Evolutionary conservation across 2,888 invertebrate genomes (phyloP).

Genomic region (Lycaena phlaeas): DNA sequence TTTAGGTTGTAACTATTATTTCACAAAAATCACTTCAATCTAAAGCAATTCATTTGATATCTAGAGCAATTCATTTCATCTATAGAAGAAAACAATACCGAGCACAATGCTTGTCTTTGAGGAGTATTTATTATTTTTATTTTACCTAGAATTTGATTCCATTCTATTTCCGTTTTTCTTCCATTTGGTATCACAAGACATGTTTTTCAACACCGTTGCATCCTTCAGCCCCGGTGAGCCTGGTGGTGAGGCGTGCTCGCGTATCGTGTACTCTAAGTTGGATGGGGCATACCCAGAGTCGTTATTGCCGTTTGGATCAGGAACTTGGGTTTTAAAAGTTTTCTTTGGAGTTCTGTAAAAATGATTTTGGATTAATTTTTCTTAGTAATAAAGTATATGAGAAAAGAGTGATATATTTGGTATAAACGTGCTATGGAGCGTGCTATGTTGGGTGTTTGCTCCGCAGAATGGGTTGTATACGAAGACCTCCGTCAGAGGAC

Average conservation of each 20-base stretch:
- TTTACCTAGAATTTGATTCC: slow-evolving; percentile 48
- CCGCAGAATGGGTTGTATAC: too few relatives aligned
- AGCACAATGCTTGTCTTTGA: too few relatives aligned
- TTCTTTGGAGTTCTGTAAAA: slow-evolving; percentile 39
- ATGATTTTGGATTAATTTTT: background rate
- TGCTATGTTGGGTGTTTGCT: too few relatives aligned
- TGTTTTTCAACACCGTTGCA: slow-evolving; percentile 51
- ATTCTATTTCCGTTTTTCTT: slow-evolving; percentile 60
- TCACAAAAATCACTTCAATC: too few relatives aligned
- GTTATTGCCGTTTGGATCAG: slow-evolving; percentile 87
- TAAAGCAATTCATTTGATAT: too few relatives aligned
- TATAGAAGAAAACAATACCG: too few relatives aligned
- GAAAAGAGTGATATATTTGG: background rate
- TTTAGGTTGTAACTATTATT: too few relatives aligned
- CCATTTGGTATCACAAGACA: slow-evolving; percentile 46
- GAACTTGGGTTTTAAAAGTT: slow-evolving; percentile 51
- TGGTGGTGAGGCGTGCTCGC: slow-evolving; percentile 73
- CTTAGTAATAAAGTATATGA: too few relatives aligned
- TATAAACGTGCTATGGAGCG: too few relatives aligned
- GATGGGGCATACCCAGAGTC: slow-evolving; percentile 87
- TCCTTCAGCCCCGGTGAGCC: slow-evolving; percentile 62
- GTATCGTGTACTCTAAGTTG: slow-evolving; percentile 66
- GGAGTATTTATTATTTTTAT: too few relatives aligned
- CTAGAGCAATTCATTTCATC: too few relatives aligned
- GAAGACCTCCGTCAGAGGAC: too few relatives aligned